Percentiles rank a stretch among this genome's conserved stretches.
Conservation (phyloP, 2,113 vertebrate genomes). For the Perca flavescens region DNA sequence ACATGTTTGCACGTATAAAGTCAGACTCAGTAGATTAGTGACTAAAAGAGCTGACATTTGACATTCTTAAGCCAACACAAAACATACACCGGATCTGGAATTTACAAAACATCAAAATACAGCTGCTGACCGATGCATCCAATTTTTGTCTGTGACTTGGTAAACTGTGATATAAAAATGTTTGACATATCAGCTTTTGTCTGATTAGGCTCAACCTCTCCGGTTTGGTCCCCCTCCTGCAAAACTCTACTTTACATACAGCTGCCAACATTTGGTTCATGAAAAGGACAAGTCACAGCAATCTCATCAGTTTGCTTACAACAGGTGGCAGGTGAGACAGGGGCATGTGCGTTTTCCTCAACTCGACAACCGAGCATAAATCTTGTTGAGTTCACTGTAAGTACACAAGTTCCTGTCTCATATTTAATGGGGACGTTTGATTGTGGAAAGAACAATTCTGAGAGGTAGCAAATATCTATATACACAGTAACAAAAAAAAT, state of each 20-base stretch:
- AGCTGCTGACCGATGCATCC: not conserved
- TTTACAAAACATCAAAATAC: conserved; percentile 4
- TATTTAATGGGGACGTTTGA: not conserved
- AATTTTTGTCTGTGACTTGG: conserved; percentile 2
- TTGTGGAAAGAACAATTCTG: not conserved
- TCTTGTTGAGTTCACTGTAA: not conserved
- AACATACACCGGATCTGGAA: not conserved
- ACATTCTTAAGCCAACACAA: not conserved
- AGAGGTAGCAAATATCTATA: not conserved
- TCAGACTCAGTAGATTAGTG: not conserved
- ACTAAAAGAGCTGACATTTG: not conserved
- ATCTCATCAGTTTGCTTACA: not conserved
- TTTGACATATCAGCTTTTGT: conserved; percentile 33
- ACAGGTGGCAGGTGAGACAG: conserved; percentile 46
- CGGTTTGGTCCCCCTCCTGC: conserved; percentile 6
- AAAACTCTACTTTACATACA: conserved; percentile 64
- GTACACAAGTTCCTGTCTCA: not conserved
- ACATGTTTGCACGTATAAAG: not conserved
- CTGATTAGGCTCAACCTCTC: conserved; percentile 7
- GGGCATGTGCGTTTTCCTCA: not conserved
- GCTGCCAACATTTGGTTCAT: conserved; percentile 35
- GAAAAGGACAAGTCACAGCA: conserved; percentile 40
- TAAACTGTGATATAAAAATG: not conserved
- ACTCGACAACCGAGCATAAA: not conserved
- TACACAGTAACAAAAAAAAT: not conserved